Evolutionary conservation across 2,888 invertebrate genomes (phyloP).

Genomic region (Cosmia trapezina): DNA sequence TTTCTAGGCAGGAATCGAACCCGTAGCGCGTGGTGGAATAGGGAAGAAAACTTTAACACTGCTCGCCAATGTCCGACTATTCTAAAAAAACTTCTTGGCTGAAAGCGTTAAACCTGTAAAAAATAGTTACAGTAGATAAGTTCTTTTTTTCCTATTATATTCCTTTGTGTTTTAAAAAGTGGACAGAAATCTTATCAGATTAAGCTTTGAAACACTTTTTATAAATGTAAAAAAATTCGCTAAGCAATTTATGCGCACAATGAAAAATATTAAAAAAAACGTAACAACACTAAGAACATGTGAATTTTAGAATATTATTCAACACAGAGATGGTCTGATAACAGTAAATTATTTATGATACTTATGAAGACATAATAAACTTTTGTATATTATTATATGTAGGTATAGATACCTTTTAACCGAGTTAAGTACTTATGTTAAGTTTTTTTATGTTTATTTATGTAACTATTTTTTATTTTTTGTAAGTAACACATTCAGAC

Average conservation of each 20-base stretch:
- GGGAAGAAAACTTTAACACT: background rate
- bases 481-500: too few relatives aligned
- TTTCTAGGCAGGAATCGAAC: background rate
- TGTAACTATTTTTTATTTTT: too few relatives aligned
- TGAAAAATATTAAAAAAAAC: background rate
- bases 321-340: background rate
- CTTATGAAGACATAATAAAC: background rate
- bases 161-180: constrained; percentile 5
- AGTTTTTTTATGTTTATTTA: too few relatives aligned
- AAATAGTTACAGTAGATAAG: background rate
- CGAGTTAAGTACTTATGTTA: too few relatives aligned
- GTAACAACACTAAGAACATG: background rate
- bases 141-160: background rate
- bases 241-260: constrained; percentile 16
- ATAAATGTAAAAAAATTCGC: constrained; percentile 25
- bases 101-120: background rate
- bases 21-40: background rate
- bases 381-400: background rate
- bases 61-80: background rate
- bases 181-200: background rate
- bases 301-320: background rate
- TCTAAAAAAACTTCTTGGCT: background rate
- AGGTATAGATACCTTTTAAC: too few relatives aligned
- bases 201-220: constrained; percentile 4
- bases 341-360: background rate